Evolutionary conservation across 2,113 vertebrate genomes (phyloP), one percentile per base, ranked within the genome.

Genomic region (Zosterops japonicus): DNA sequence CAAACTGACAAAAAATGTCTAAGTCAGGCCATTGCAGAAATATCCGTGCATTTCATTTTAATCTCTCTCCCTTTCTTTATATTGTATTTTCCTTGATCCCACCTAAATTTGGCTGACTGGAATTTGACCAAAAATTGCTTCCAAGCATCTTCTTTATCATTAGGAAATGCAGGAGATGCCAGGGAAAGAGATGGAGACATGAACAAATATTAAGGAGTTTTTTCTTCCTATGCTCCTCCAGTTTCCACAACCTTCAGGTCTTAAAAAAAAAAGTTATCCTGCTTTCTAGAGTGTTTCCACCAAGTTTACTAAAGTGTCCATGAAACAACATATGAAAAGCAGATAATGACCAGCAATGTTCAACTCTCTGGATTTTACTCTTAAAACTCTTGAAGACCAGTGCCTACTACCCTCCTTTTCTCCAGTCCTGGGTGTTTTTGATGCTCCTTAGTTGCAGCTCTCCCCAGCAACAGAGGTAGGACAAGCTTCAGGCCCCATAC

Each of bases 141-240:
- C 31, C 20, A 50, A 21, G 4, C 27, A 42, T 63, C 18, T 12
- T 59, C 3, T 87, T 82, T 78, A 19, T 55, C 12, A 4, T 59
- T 61, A 82, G 33, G 18, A 75, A 53, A 36, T 71, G 28, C 46
- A 75, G 23, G 23, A 75, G 22, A 29, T 46, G 22, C 14, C 4
- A n/a, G 53, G 2, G 6, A 81, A 83, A 4, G 33, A 83, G 74
- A 22, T 0, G 0, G 11, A 83, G 10, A 36, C 6, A 4, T n/a
- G 35, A 55, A 61, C 8, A 70, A 65, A 7, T 65, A 44, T 22
- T 64, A 41, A 42, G 11, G 28, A 4, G 0, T 4, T 49, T 81
- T 82, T 78, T 10, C 13, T 23, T 71, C 15, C 18, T 50, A 9
- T 8, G 12, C 1, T 75, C 11, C 11, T 79, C 12, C 52, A 71